Evolutionary conservation across 2,113 vertebrate genomes (phyloP).

Genomic region (Excalfactoria chinensis): DNA sequence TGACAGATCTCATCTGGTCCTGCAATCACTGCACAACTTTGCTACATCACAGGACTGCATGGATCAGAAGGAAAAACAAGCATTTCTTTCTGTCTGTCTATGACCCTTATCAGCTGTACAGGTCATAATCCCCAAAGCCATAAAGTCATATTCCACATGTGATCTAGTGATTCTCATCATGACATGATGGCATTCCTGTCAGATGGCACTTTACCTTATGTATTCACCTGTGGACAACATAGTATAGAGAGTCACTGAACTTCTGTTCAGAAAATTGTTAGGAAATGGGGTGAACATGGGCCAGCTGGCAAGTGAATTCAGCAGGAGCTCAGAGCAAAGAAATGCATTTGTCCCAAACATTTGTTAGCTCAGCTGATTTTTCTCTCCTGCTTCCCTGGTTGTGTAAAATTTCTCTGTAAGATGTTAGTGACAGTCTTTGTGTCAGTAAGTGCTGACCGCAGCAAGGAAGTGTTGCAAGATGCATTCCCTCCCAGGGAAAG

Average conservation of each 20-base stretch:
- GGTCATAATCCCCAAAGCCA: not conserved
- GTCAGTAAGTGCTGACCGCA: not conserved
- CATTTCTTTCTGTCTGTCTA: not conserved
- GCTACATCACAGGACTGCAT: not conserved
- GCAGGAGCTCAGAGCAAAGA: not conserved
- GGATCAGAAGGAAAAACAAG: not conserved
- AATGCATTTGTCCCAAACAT: not conserved
- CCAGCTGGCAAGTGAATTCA: not conserved
- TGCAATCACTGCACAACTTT: not conserved
- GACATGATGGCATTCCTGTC: not conserved
- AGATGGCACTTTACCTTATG: not conserved
- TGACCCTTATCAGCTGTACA: not conserved
- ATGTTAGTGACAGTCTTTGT: not conserved
- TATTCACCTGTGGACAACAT: not conserved
- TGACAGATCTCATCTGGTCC: not conserved
- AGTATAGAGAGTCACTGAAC: not conserved
- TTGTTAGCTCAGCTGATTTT: not conserved
- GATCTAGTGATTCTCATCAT: not conserved
- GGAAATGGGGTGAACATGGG: not conserved
- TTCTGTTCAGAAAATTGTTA: not conserved
- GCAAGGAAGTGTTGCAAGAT: constrained; percentile 31
- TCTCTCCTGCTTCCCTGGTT: not conserved
- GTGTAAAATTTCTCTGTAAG: not conserved
- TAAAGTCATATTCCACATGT: fast-evolving
- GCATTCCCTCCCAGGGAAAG: not conserved